Conservation (phyloP, 2,113 vertebrate species). For the Sorex fumeus region DNA sequence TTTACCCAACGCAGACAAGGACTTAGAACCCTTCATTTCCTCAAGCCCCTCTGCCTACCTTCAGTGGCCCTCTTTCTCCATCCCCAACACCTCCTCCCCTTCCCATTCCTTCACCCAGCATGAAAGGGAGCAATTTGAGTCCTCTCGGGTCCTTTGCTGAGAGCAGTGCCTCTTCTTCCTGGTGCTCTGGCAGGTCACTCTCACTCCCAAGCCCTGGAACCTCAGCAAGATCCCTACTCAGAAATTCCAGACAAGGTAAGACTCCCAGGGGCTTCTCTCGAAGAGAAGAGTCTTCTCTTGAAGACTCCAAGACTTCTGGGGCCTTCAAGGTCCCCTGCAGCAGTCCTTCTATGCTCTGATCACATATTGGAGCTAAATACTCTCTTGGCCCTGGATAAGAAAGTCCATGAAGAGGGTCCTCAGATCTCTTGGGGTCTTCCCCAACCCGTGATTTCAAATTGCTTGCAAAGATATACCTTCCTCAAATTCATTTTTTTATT, state of each 20-base stretch:
- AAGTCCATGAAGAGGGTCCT: background rate
- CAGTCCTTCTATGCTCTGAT: background rate
- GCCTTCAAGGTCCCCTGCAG: background rate
- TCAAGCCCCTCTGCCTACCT: background rate
- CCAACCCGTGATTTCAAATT: background rate
- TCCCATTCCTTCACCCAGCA: background rate
- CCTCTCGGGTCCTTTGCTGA: background rate
- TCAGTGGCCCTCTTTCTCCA: background rate
- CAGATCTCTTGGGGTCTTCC: conserved; percentile 7
- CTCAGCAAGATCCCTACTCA: background rate
- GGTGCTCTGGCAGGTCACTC: conserved; percentile 57
- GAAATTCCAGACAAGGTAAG: conserved; percentile 67
- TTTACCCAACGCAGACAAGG: background rate
- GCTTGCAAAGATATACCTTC: background rate
- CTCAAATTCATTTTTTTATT: background rate
- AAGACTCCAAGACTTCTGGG: background rate
- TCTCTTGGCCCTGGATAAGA: background rate
- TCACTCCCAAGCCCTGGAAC: background rate
- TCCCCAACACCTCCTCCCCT: background rate
- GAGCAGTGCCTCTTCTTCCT: conserved; percentile 8
- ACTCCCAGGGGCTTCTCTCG: background rate
- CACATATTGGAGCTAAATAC: background rate
- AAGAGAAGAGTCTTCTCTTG: no score
- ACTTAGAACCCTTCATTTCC: background rate
- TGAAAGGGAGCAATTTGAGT: background rate